Evolutionary conservation across 2,888 invertebrate species (phyloP).

Genomic region (Crossocerus cetratus): DNA sequence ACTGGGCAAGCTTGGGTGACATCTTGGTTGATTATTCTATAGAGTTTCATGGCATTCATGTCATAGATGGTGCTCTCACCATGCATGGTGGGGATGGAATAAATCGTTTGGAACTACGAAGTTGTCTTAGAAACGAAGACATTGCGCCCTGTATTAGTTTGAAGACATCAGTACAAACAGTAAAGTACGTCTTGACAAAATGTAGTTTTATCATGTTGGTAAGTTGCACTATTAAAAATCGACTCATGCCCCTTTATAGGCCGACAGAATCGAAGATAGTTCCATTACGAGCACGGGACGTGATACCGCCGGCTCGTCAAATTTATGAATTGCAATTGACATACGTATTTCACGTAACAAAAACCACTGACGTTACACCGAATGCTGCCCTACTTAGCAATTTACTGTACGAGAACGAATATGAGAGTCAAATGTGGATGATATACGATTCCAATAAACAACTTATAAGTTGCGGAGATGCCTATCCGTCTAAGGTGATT

Average conservation of each 20-base stretch:
- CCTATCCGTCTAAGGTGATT: constrained; percentile 88
- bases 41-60: constrained; percentile 89
- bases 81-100: constrained; percentile 89
- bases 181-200: constrained; percentile 78
- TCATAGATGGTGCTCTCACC: constrained; percentile 82
- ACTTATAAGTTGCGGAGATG: constrained; percentile 90
- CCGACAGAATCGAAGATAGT: constrained; percentile 89
- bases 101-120: constrained; percentile 83
- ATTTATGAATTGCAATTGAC: constrained; percentile 93
- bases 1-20: constrained; percentile 95
- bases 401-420: constrained; percentile 96
- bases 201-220: too few species aligned
- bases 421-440: constrained; percentile 98
- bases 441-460: constrained; percentile 94
- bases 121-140: constrained; percentile 86
- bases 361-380: constrained; percentile 89
- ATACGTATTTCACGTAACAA: constrained; percentile 90
- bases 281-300: constrained; percentile 88
- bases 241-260: constrained; percentile 77
- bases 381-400: constrained; percentile 89
- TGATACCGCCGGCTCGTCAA: constrained; percentile 91
- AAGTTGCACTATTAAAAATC: too few species aligned
- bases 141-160: constrained; percentile 86
- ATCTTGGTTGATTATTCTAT: constrained; percentile 86
- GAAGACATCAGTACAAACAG: constrained; percentile 85